Evolutionary conservation across 2,797 vertebrate genomes (phyloP).

Genomic region (Oreortyx pictus): DNA sequence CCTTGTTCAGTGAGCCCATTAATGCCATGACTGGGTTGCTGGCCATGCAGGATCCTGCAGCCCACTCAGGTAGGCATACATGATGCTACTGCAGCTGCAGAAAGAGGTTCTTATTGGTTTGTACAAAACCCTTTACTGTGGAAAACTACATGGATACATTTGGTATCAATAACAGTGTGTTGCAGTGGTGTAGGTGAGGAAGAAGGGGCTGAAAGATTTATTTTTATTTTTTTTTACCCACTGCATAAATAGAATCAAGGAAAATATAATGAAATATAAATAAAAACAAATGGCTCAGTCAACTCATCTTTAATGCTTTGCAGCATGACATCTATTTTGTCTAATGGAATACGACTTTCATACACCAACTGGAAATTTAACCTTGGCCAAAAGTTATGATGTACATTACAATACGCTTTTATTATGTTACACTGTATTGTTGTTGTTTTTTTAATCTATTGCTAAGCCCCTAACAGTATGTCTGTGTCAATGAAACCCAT

Average conservation of each 20-base stretch:
- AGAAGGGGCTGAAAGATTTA: not conserved
- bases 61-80: not conserved
- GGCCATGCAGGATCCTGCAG: fast-evolving
- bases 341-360: conserved; percentile 83
- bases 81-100: not conserved
- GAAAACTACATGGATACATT: not conserved
- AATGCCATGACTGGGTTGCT: not conserved
- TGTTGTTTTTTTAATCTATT: conserved; percentile 84
- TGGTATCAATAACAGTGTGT: not conserved
- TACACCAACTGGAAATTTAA: conserved; percentile 84
- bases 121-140: not conserved
- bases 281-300: conserved; percentile 80
- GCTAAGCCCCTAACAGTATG: conserved; percentile 82
- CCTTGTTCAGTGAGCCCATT: fast-evolving
- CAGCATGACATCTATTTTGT: conserved; percentile 77
- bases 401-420: conserved; percentile 83
- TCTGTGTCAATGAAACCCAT: conserved; percentile 84
- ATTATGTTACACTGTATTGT: conserved; percentile 84
- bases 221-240: not conserved
- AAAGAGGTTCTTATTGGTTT: not conserved
- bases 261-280: conserved; percentile 80
- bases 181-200: not conserved
- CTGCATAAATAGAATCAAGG: conserved; percentile 65
- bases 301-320: conserved; percentile 81
- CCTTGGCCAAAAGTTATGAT: conserved; percentile 85